These are phyloP conservation scores for Chiridota heheva DNA, from an alignment of 35 echinoderm and acorn worm species.

Conservation along the genomic window DNA sequence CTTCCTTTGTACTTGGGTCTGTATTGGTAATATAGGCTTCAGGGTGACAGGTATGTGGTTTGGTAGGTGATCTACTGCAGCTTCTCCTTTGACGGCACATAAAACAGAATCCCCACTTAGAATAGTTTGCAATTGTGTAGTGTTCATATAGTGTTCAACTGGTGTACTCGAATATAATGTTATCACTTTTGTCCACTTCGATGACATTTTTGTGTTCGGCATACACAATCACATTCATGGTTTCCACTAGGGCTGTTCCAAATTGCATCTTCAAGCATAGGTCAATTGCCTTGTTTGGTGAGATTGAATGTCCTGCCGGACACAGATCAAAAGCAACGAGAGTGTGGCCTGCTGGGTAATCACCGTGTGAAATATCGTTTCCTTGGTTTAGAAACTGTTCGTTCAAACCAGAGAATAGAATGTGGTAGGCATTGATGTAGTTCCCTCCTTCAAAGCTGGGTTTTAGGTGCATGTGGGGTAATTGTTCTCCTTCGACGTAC, in stretches of 20 bases:
- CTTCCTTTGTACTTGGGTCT: constrained; percentile 32
- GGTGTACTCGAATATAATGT: constrained; percentile 40
- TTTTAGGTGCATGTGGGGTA: constrained; percentile 54
- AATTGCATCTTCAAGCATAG: constrained; percentile 65
- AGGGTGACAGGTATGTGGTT: constrained; percentile 9
- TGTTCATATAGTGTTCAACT: constrained; percentile 36
- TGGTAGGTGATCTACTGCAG: constrained; percentile 44
- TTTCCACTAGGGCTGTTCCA: constrained; percentile 38
- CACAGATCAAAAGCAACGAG: constrained; percentile 58
- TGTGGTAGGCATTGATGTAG: constrained; percentile 54
- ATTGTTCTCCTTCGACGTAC: constrained; percentile 71
- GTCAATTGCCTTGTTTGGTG: constrained; percentile 51
- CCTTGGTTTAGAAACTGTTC: constrained; percentile 28
- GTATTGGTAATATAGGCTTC: constrained; percentile 20
- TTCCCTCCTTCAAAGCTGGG: constrained; percentile 23
- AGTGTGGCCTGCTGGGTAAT: constrained; percentile 42
- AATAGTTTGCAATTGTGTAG: constrained; percentile 14
- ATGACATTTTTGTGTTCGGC: constrained; percentile 35
- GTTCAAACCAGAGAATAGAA: constrained; percentile 44
- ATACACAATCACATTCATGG: constrained; percentile 32
- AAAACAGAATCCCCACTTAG: not conserved
- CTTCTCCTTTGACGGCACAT: constrained; percentile 27
- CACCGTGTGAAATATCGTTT: constrained; percentile 23
- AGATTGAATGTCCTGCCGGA: constrained; percentile 48
- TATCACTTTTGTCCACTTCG: constrained; percentile 57